Conservation (phyloP, 2,888 invertebrate species). For the Adineta ricciae region DNA sequence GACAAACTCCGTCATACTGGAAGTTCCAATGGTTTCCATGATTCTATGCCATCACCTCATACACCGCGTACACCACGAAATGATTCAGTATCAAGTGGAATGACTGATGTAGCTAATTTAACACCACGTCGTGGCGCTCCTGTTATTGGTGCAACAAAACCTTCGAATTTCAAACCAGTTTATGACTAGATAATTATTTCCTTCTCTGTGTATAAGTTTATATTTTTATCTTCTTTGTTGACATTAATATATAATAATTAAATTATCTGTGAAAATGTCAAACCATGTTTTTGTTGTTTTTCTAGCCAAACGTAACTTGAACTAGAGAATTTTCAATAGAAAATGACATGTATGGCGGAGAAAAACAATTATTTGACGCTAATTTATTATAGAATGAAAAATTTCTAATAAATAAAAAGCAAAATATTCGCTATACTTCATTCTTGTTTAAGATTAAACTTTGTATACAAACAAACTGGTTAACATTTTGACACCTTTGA, state of each 20-base stretch:
- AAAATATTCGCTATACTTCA: too few species aligned
- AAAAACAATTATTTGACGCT: too few species aligned
- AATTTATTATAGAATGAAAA: too few species aligned
- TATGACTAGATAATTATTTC: conserved; percentile 6
- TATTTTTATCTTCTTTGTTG: not conserved
- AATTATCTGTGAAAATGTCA: not conserved
- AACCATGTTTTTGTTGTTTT: not conserved
- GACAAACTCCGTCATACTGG: not conserved
- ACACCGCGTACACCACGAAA: not conserved
- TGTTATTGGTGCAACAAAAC: not conserved
- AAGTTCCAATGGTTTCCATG: not conserved
- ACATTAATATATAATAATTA: not conserved
- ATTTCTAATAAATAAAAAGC: too few species aligned
- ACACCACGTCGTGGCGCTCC: conserved; percentile 1
- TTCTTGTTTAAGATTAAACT: not conserved
- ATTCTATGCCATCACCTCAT: not conserved
- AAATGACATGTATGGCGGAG: too few species aligned
- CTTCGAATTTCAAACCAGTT: conserved; percentile 1
- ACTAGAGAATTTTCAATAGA: too few species aligned
- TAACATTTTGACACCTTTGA: not conserved
- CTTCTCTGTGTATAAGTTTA: not conserved
- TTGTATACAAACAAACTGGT: not conserved
- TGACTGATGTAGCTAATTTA: not conserved
- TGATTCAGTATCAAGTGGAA: not conserved
- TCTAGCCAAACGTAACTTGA: too few species aligned